Percentiles rank a stretch among this genome's conserved stretches.
Conservation (phyloP, 2,797 vertebrate genomes). For the Euphonia xanthogaster region DNA sequence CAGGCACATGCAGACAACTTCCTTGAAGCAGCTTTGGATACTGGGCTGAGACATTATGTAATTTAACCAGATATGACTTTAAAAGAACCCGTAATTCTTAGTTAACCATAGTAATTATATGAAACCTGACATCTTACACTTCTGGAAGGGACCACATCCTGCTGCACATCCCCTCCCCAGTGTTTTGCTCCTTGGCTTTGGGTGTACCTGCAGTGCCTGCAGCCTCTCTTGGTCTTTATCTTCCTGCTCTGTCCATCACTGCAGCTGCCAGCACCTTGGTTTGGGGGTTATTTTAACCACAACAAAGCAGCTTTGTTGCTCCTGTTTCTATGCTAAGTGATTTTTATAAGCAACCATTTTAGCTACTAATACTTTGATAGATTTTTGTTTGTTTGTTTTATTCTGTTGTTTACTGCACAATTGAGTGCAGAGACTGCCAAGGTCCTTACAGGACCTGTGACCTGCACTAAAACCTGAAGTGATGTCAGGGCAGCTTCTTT, state of each 20-base stretch:
- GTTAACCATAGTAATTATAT: not conserved
- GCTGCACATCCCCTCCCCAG: not conserved
- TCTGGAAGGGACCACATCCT: not conserved
- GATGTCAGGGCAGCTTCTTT: not conserved
- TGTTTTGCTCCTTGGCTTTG: fast-evolving
- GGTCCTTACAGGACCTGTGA: not conserved
- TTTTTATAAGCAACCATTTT: not conserved
- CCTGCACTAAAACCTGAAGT: not conserved
- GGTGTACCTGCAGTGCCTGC: not conserved
- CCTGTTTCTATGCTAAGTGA: not conserved
- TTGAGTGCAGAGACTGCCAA: not conserved
- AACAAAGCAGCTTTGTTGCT: not conserved
- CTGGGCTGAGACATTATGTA: not conserved
- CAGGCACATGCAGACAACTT: not conserved
- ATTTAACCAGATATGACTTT: not conserved
- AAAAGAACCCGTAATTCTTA: not conserved
- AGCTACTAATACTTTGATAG: not conserved
- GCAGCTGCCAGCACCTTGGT: not conserved
- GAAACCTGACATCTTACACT: not conserved
- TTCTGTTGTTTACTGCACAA: not conserved
- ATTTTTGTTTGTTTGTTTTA: not conserved
- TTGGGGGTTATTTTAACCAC: not conserved
- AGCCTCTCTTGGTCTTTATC: not conserved
- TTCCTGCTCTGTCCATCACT: not conserved
- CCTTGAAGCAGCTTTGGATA: not conserved